Base-by-base conservation (phyloP, 1,140 invertebrate genomes). In the Orius insidiosus region DNA sequence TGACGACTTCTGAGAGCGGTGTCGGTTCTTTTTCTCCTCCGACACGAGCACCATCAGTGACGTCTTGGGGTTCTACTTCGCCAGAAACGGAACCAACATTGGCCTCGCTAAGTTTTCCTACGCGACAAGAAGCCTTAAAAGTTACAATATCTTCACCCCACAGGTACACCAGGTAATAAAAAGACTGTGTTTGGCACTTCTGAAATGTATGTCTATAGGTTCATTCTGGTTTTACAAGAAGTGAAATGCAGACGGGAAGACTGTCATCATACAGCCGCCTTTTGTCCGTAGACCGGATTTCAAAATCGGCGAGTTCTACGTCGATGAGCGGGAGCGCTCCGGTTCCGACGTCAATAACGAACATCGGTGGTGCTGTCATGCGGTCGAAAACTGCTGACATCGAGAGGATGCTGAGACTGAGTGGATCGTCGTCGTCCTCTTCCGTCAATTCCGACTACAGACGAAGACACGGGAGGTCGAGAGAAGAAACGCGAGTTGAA, bases 381-480 rank as follows among this genome's bases (percentile, higher is more conserved):
- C 64, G 70, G 51, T 77, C 75, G 3, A 76, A 75, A 58, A 77
- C 74, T 1, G 74, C 71, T 0, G 74, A 78, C 50, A 74, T 78
- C 51, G 75, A 78, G 53, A 65, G 72, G 53, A 73, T 75, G 58
- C 43, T 72, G 14, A 64, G 62, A 14, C 31, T 37, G n/a, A 40
- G 42, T n/a, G 37, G 48, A 0, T 45, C 45, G 15, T 36, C 45
- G 10, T 19, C 38, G 16, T 10, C 48, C 49, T 34, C 42, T 10
- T 42, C 52, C 2, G 30, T 19, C 7, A 47, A 33, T 55, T 10
- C 52, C 55, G 6, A 49, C 57, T 24, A 24, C 24, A 24, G 24
- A 24, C 24, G 24, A 24, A 24, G 24, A 24, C 24, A 24, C 24
- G 24, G 24, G 24, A 24, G 24, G 24, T 3, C 24, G 24, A 24